These are phyloP conservation scores for Thaumetopoea pityocampa DNA, from an alignment of 1,140 invertebrate genomes.

Conservation along the genomic window DNA sequence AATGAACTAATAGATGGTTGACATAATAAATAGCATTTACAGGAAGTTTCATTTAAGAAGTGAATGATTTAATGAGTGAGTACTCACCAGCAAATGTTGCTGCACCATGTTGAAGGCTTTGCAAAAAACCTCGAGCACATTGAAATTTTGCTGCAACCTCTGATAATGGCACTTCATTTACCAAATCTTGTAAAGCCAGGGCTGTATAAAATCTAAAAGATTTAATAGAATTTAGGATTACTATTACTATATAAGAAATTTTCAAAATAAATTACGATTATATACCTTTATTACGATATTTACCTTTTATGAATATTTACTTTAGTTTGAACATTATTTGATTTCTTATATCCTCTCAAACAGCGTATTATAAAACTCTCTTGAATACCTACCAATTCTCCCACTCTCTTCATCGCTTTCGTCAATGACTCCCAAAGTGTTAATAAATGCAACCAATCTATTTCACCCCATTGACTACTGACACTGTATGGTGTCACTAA, in stretches of 20 bases:
- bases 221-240: conserved; percentile 13
- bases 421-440: conserved; percentile 90
- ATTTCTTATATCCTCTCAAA: conserved; percentile 82
- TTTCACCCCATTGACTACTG: conserved; percentile 83
- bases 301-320: conserved; percentile 75
- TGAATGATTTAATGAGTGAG: conserved; percentile 8
- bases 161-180: conserved; percentile 91
- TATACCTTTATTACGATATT: conserved; percentile 14
- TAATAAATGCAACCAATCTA: conserved; percentile 94
- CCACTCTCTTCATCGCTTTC: conserved; percentile 89
- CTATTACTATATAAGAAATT: neutral
- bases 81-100: conserved; percentile 94
- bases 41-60: neutral
- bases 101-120: conserved; percentile 95
- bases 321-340: conserved; percentile 75
- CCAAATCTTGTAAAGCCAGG: conserved; percentile 93
- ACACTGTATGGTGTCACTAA: conserved; percentile 92
- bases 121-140: conserved; percentile 91
- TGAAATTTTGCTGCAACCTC: conserved; percentile 89
- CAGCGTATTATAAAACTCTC: conserved; percentile 91
- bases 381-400: conserved; percentile 92
- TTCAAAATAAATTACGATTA: too few relatives aligned
- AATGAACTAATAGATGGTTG: too few relatives aligned
- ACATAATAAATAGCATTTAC: neutral
- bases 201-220: conserved; percentile 91